Evolutionary conservation across 2,888 invertebrate genomes (phyloP).

Genomic region (Selenia dentaria): DNA sequence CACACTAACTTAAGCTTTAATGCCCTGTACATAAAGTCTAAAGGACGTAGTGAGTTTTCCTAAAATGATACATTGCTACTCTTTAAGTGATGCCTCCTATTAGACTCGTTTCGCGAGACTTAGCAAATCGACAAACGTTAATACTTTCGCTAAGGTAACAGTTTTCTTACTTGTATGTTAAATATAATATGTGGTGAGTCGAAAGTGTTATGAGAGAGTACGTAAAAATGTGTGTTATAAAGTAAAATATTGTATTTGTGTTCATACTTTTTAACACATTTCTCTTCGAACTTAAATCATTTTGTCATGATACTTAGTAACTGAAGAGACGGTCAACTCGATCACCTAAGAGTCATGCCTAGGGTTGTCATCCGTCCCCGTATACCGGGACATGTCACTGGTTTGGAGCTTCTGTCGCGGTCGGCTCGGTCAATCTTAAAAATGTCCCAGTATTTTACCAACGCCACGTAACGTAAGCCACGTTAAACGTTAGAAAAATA

Average conservation of each 20-base stretch:
- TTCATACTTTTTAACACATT: too few species aligned
- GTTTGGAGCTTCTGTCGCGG: too few species aligned
- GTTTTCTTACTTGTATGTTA: constrained; percentile 20
- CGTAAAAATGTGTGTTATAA: constrained; percentile 5
- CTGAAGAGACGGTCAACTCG: too few species aligned
- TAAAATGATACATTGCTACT: constrained; percentile 31
- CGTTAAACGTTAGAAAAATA: too few species aligned
- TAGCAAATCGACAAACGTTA: constrained; percentile 21
- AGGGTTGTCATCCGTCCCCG: too few species aligned
- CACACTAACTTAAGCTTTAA: background rate
- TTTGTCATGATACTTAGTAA: too few species aligned
- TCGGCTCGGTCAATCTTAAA: too few species aligned
- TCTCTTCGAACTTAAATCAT: too few species aligned
- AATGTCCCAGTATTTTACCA: too few species aligned
- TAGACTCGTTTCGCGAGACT: constrained; percentile 40
- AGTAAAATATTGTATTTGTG: constrained; percentile 14
- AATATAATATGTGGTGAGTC: constrained; percentile 15
- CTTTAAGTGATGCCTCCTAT: constrained; percentile 38
- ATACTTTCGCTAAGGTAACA: constrained; percentile 26
- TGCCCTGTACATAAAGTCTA: background rate
- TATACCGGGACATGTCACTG: too few species aligned
- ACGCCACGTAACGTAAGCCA: too few species aligned
- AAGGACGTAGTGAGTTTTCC: background rate
- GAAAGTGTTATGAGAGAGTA: constrained; percentile 23
- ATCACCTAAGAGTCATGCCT: too few species aligned